These are phyloP conservation scores for Barbus barbus DNA, from an alignment of 2,113 vertebrate species.

Conservation along the genomic window DNA sequence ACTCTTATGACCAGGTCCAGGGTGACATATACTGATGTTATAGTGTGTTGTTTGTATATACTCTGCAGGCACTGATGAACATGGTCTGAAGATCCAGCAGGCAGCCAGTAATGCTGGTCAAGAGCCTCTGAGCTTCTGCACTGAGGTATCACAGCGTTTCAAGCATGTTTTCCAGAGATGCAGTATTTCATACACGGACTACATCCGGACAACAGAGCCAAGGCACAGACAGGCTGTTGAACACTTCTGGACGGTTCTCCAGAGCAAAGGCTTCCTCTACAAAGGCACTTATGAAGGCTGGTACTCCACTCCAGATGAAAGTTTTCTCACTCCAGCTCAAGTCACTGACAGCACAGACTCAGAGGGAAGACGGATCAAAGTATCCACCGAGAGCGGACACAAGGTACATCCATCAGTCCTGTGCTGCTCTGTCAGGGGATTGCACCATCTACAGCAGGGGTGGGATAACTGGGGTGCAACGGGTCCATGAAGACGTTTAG, in stretches of 20 bases:
- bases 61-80: conserved; percentile 89
- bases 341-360: conserved; percentile 72
- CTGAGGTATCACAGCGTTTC: conserved; percentile 80
- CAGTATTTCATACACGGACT: conserved; percentile 83
- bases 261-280: conserved; percentile 81
- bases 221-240: too few species aligned
- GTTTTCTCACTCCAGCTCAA: conserved; percentile 82
- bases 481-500: too few species aligned
- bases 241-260: conserved; percentile 84
- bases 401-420: conserved; percentile 71
- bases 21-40: too few species aligned
- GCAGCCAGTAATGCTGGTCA: too few species aligned
- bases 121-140: conserved; percentile 79
- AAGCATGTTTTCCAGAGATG: conserved; percentile 76
- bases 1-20: too few species aligned
- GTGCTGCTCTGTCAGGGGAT: background rate
- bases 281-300: conserved; percentile 91
- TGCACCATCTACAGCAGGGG: background rate
- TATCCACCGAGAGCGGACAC: conserved; percentile 92
- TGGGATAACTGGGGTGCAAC: too few species aligned
- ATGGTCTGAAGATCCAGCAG: conserved; percentile 94
- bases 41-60: background rate
- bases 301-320: conserved; percentile 93
- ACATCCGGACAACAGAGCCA: conserved; percentile 86
- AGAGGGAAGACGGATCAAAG: conserved; percentile 72